Base-by-base conservation (phyloP, 2,888 invertebrate genomes). In the Julus scanicus region DNA sequence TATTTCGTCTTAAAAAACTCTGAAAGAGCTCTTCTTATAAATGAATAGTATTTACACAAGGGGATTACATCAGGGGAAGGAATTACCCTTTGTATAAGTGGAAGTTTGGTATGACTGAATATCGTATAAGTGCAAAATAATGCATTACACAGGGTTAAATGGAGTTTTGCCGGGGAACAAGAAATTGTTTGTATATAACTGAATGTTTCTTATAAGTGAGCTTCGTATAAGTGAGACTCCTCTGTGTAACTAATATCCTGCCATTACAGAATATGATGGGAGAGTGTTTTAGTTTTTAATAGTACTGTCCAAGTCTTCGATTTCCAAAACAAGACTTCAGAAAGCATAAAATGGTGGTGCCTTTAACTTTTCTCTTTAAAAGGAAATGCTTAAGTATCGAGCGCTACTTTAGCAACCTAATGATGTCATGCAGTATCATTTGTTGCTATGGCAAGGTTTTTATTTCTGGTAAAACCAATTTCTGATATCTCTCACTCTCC, bases 391-490 rank as follows among this genome's bases (percentile, higher is more conserved):
- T 80, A 20, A 80, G 80, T 37, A 80, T 80, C 37, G 80, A 80
- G 37, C 29, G 20, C 37, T 80, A 80, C 80, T 80, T 80, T 80
- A 80, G 37, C 80, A 80, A 37, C 80, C 80, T 80, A 80, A 80
- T 80, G 80, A 80, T 80, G 80, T 80, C 80, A 9, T 13, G 13
- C 80, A 37, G 5, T 80, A 80, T 80, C 80, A 80, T 80, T 80
- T 80, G 80, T 80, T 80, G 80, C 80, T 80, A 80, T 80, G 80
- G 80, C 80, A 11, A 37, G 80, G 37, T 80, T 63, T 80, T 80
- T 37, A 80, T 80, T 80, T 80, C 80, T 80, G 80, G 37, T 37
- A 13, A 80, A 80, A 80, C 11, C 80, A 13, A 80, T 80, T 80
- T 80, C 80, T 80, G 80, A 80, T 80, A 37, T 80, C 80, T 37